Conservation (phyloP, 2,113 vertebrate species). For the Scopus umbretta region DNA sequence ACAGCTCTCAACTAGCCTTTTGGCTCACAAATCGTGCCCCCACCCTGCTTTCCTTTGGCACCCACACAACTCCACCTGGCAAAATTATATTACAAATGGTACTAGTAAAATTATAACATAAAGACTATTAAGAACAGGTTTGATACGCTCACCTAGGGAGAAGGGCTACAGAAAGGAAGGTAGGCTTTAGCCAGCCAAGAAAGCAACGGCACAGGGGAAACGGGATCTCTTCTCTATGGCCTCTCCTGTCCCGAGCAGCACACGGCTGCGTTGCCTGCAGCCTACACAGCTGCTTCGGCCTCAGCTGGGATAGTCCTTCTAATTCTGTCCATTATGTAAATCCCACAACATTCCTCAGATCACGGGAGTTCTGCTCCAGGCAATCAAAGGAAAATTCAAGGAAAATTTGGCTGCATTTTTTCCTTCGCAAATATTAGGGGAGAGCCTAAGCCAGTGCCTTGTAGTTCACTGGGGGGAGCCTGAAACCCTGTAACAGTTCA, state of each 20-base stretch:
- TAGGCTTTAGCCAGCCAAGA: neutral
- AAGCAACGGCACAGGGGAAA: neutral
- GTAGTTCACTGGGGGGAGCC: neutral
- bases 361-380: neutral
- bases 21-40: neutral
- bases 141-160: neutral
- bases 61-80: neutral
- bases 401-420: neutral
- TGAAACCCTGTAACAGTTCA: neutral
- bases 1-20: neutral
- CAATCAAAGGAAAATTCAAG: neutral
- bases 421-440: neutral
- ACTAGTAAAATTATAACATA: neutral
- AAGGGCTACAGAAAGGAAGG: neutral
- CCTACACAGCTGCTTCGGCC: accelerated
- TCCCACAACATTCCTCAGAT: neutral
- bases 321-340: neutral
- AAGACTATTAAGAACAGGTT: neutral
- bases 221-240: accelerated
- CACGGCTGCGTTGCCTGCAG: accelerated
- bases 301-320: neutral
- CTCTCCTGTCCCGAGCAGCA: neutral
- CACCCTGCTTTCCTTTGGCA: neutral
- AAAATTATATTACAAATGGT: neutral
- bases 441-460: neutral